Conservation (phyloP, 2,113 vertebrate genomes). For the Meriones unguiculatus region DNA sequence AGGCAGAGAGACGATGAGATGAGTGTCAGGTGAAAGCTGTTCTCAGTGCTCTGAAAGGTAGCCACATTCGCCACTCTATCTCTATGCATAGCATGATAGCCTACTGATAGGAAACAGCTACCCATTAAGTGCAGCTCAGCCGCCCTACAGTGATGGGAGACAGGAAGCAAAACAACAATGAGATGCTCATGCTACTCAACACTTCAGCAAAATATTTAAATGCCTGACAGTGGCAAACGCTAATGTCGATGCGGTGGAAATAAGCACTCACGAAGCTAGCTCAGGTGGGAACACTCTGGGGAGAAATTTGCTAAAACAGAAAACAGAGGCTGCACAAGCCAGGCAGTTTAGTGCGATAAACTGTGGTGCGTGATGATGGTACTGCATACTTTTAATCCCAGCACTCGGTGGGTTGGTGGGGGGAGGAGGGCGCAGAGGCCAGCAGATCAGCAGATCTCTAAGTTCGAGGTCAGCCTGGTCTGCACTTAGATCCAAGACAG, state of each 20-base stretch:
- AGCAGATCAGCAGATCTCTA: not conserved
- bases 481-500: not conserved
- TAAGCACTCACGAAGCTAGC: not conserved
- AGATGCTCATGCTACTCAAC: not conserved
- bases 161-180: conserved; percentile 11
- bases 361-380: not conserved
- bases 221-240: not conserved
- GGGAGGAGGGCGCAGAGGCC: not conserved
- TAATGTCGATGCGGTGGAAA: not conserved
- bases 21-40: not conserved
- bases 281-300: not conserved
- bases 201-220: not conserved
- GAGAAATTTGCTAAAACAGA: not conserved
- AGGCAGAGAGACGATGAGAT: not conserved
- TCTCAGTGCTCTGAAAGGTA: not conserved
- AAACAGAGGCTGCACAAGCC: not conserved
- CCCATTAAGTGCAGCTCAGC: not conserved
- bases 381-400: not conserved
- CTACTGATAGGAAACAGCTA: not conserved
- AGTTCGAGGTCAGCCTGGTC: not conserved
- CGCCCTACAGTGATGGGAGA: not conserved
- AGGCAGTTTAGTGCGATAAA: not conserved
- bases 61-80: not conserved
- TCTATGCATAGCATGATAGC: not conserved
- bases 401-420: not conserved